Base-by-base conservation (phyloP, 2,113 vertebrate genomes). In the Isichthys henryi region DNA sequence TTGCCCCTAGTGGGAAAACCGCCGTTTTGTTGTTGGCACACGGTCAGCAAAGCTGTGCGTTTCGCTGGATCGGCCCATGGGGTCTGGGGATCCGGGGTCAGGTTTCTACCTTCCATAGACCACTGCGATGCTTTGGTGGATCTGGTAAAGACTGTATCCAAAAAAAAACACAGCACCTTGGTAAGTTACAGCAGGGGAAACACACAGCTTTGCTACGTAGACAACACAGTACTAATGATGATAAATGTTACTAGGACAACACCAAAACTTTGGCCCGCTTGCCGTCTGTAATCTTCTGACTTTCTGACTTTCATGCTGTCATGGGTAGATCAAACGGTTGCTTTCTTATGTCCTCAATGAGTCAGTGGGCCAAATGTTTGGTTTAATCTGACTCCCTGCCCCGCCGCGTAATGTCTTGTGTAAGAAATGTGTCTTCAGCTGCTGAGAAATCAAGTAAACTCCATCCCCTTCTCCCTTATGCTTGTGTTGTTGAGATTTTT, bases 351-450 rank as follows among this genome's bases (percentile, higher is more conserved):
- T 35, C 39, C 5, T 80, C 15, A 80, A 19, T 80, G 74, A 27
- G 43, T 80, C 53, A 88, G 91, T 89, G 80, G 80, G 70, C 84
- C 90, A 91, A 91, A 88, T 88, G 91, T 94, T 95, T 94, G 95
- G 87, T 94, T 95, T 94, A 93, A 92, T 95, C 92, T 92, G 19
- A 21, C 84, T 7, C 6, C 77, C 39, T 19, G 84, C 9, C 4
- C 77, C 1, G 46, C 89, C 88, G 90, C 56, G 88, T 90, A 84
- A 89, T 90, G 89, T 62, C 74, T 53, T 46, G 10, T 93, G 91
- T 93, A 48, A 85, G 89, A 95, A 96, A 95, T 95, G 95, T 95
- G 95, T 96, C 94, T 96, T 95, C 95, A 96, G 96, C 95, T 94
- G n/a, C 62, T 19, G 62, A 17, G 27, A 90, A 92, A 70, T 77